phyloP scores from a whole-genome alignment of 2,797 vertebrate species.

The Chelidonichthys spinosus region DNA sequence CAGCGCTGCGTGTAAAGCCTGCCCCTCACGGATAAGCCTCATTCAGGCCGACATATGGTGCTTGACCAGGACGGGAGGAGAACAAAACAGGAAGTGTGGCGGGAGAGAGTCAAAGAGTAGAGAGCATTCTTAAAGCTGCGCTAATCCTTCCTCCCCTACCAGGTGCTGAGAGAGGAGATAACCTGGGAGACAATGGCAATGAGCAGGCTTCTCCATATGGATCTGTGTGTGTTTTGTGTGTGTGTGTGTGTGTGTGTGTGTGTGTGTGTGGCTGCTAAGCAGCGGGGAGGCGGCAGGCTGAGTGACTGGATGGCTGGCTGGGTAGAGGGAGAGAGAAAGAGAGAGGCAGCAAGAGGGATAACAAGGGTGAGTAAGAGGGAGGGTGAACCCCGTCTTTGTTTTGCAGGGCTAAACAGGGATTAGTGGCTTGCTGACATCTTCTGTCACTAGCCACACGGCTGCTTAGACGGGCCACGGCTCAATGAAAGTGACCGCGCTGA shows the following conservation, averaged over 20 bases:
- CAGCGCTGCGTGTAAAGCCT: slow-evolving; percentile 56
- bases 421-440: slow-evolving; percentile 78
- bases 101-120: slow-evolving; percentile 63
- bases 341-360: slow-evolving; percentile 63
- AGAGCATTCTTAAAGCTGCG: slow-evolving; percentile 67
- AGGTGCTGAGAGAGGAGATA: slow-evolving; percentile 81
- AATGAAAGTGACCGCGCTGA: slow-evolving; percentile 66
- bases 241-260: slow-evolving; percentile 36
- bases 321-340: slow-evolving; percentile 25
- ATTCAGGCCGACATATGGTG: slow-evolving; percentile 66
- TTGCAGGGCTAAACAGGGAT: slow-evolving; percentile 78
- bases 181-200: slow-evolving; percentile 72
- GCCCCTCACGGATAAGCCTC: slow-evolving; percentile 69
- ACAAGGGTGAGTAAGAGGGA: slow-evolving; percentile 56
- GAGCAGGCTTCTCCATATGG: slow-evolving; percentile 64
- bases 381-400: slow-evolving; percentile 74
- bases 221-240: slow-evolving; percentile 37
- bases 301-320: slow-evolving; percentile 31
- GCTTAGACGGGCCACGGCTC: slow-evolving; percentile 49
- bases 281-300: slow-evolving; percentile 32
- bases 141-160: slow-evolving; percentile 77
- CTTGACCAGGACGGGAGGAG: slow-evolving; percentile 64
- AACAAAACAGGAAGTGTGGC: slow-evolving; percentile 78
- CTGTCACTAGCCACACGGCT: slow-evolving; percentile 75
- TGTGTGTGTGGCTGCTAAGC: slow-evolving; percentile 41